Evolutionary conservation across 2,113 vertebrate species (phyloP).

Genomic region (Melanerpes aurifrons): DNA sequence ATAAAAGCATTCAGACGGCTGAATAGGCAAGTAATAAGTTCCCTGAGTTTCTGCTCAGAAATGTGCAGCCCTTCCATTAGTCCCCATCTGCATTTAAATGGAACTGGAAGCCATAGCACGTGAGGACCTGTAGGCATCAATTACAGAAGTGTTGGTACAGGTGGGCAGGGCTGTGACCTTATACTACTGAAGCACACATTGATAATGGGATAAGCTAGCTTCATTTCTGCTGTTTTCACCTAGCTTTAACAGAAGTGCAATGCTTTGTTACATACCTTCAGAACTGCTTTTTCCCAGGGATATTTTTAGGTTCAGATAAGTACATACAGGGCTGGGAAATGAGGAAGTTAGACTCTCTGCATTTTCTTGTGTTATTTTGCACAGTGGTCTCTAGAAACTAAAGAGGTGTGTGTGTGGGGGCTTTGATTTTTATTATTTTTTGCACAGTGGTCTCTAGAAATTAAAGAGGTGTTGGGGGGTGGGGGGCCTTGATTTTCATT

Average conservation of each 20-base stretch:
- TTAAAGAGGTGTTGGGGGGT: not conserved
- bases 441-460: not conserved
- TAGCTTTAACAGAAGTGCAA: not conserved
- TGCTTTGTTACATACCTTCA: not conserved
- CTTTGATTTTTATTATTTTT: too few species aligned
- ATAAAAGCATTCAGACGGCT: slow-evolving; percentile 32
- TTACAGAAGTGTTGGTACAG: not conserved
- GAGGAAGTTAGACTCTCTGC: not conserved
- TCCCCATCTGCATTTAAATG: slow-evolving; percentile 52
- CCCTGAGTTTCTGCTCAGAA: slow-evolving; percentile 30
- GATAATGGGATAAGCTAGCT: not conserved
- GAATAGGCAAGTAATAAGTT: slow-evolving; percentile 23
- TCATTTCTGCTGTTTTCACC: not conserved
- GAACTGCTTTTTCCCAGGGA: not conserved
- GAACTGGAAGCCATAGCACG: not conserved
- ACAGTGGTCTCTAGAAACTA: not conserved
- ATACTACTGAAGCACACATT: not conserved
- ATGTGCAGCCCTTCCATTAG: slow-evolving; percentile 11
- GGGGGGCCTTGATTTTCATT: not conserved
- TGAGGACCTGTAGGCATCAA: slow-evolving; percentile 1
- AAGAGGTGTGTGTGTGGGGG: not conserved
- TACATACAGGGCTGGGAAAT: not conserved
- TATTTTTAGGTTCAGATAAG: not conserved
- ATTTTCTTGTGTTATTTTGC: not conserved
- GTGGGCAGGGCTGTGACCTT: not conserved